Conservation (phyloP, 2,797 vertebrate genomes). For the Menidia menidia region DNA sequence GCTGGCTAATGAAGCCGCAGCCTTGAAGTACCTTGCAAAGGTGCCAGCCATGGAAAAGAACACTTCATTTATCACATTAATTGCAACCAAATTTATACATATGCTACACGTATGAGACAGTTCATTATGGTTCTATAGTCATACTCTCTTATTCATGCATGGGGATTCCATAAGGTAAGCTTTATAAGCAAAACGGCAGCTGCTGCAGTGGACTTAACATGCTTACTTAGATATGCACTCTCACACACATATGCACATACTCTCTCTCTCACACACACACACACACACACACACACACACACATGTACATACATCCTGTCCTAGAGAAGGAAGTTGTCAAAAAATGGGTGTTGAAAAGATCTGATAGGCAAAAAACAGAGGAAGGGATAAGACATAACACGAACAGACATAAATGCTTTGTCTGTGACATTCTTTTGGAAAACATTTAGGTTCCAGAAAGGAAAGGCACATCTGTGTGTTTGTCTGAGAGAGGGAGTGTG, state of each 20-base stretch:
- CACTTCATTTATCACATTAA: slow-evolving; percentile 20
- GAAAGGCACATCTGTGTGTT: slow-evolving; percentile 11
- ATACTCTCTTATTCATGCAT: background rate
- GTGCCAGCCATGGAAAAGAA: slow-evolving; percentile 33
- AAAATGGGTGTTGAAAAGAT: background rate
- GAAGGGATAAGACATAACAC: background rate
- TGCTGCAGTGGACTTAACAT: background rate
- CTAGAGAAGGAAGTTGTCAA: too few species aligned
- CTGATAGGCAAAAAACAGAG: background rate
- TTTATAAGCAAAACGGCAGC: background rate
- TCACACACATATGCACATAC: background rate
- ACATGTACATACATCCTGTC: background rate
- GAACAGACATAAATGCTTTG: slow-evolving; percentile 16
- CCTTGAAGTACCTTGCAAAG: slow-evolving; percentile 67
- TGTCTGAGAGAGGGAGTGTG: slow-evolving; percentile 24
- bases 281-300: background rate
- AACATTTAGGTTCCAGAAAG: slow-evolving; percentile 15
- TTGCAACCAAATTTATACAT: slow-evolving; percentile 21
- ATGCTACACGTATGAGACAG: background rate
- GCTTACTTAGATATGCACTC: background rate
- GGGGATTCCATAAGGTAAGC: background rate
- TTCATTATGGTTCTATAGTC: background rate
- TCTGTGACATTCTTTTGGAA: slow-evolving; percentile 7
- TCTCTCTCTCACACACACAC: background rate
- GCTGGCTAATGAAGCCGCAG: slow-evolving; percentile 65